Evolutionary conservation across 2,113 vertebrate genomes (phyloP).

Genomic region (Callocephalon fimbriatum): DNA sequence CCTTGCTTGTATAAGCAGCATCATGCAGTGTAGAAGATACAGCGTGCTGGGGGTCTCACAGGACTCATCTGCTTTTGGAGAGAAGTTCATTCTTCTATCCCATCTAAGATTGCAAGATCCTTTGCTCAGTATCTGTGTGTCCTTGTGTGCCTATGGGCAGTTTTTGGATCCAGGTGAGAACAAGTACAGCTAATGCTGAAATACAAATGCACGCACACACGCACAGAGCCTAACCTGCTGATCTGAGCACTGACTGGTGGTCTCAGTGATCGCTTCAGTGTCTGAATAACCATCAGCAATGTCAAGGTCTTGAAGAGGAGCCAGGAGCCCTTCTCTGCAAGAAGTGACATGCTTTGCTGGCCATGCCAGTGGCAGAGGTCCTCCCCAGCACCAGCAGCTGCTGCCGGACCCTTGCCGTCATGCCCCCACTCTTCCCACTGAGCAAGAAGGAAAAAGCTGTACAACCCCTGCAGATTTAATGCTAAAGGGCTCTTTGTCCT

Average conservation of each 20-base stretch:
- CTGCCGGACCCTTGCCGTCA: not conserved
- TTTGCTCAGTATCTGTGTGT: not conserved
- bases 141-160: not conserved
- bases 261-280: rapidly evolving
- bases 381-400: constrained; percentile 1
- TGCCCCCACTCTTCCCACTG: not conserved
- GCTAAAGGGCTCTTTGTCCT: not conserved
- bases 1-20: not conserved
- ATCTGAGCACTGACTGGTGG: not conserved
- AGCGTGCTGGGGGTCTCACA: not conserved
- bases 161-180: not conserved
- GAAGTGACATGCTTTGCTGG: not conserved
- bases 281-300: not conserved
- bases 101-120: not conserved
- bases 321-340: not conserved
- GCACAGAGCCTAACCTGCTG: not conserved
- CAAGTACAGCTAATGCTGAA: not conserved
- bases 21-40: not conserved
- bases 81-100: not conserved
- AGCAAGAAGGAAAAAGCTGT: not conserved
- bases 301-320: not conserved
- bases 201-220: rapidly evolving
- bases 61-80: not conserved
- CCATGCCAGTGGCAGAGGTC: not conserved
- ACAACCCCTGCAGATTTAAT: not conserved